Evolutionary conservation across 1,140 invertebrate genomes (phyloP), one percentile per base, ranked within the genome.

Genomic region (Drosophila mojavensis): DNA sequence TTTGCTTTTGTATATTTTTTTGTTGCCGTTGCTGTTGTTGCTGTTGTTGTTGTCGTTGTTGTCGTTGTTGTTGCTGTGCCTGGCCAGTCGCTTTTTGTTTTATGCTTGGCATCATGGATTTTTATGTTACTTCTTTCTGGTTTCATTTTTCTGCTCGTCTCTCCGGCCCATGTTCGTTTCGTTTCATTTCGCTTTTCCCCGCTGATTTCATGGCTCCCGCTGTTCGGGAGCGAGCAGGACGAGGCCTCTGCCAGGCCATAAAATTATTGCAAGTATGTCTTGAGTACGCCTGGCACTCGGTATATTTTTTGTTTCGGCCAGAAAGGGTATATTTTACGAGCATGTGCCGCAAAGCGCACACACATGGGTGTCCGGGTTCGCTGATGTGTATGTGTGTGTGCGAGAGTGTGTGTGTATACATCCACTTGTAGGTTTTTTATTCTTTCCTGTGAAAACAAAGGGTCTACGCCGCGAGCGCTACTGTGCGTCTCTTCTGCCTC

Each of bases 181-280:
- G 60, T 78, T 78, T 66, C 61, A 72, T 60, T 78, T 75, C 64
- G 39, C 59, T 67, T 81, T 72, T 83, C 83, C 76, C 83, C 76
- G 68, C 73, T 88, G 79, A 86, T 88, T 86, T 86, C 84, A 88
- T 88, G 79, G 79, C 67, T 82, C 67, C 67, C 60, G 66, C 66
- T 60, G 66, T 54, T 4, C 2, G 36, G 7, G 30, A 53, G 20
- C 36, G 79, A 51, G 45, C 62, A 66, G 62, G 60, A 72, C 26
- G 81, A 69, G 62, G 76, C 83, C 76, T 89, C 83, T 62, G 84
- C 59, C 80, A 83, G 79, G 79, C 83, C 83, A 86, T 86, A 86
- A 86, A 86, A 83, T 89, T 86, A 86, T 86, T 86, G 83, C 83
- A 86, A 88, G 83, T 86, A 86, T 86, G 83, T 88, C 83, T 86